Conservation (phyloP, 1,140 invertebrate genomes). For the Gerris buenoi region DNA sequence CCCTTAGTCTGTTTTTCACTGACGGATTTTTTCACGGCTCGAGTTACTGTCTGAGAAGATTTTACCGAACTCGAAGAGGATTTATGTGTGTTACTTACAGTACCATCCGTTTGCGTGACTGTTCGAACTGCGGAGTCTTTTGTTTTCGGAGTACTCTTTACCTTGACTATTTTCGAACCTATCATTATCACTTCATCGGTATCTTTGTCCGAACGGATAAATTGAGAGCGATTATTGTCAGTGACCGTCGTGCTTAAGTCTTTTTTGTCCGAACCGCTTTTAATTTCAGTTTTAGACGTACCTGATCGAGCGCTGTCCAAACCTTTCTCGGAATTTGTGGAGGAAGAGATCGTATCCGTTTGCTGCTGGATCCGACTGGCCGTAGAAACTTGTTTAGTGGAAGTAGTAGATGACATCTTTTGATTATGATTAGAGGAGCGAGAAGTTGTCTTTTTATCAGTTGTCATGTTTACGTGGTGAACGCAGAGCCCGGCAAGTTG, state of each 20-base stretch:
- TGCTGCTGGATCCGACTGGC: background rate
- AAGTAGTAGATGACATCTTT: background rate
- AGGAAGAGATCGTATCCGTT: background rate
- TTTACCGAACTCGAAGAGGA: background rate
- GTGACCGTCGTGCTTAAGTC: background rate
- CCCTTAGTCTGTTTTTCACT: background rate
- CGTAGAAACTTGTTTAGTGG: background rate
- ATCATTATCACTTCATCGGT: background rate
- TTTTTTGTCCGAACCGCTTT: background rate
- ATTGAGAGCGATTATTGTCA: background rate
- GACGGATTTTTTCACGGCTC: too few relatives aligned
- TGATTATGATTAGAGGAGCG: background rate
- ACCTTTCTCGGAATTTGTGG: background rate
- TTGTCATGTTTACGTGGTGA: background rate
- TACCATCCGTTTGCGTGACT: too few relatives aligned
- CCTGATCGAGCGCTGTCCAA: too few relatives aligned
- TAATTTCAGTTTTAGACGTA: too few relatives aligned
- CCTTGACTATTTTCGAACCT: background rate
- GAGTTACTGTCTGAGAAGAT: background rate
- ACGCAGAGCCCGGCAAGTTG: too few relatives aligned
- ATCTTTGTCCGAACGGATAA: background rate
- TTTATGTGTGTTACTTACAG: background rate
- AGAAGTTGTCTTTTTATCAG: background rate
- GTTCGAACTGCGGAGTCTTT: background rate
- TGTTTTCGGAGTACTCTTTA: background rate